Evolutionary conservation across 2,888 invertebrate species (phyloP).

Genomic region (Tipula vernalis): DNA sequence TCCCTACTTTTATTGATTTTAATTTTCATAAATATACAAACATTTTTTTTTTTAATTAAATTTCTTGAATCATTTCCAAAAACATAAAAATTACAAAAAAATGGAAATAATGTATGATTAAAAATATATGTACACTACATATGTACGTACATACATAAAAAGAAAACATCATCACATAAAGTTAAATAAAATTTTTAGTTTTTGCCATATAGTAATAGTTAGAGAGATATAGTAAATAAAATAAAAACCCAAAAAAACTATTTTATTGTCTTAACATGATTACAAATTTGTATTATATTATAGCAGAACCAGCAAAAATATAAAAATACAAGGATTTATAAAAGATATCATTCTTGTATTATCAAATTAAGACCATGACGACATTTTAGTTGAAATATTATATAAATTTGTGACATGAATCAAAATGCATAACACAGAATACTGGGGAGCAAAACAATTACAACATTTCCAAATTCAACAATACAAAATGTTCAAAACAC

Average conservation of each 20-base stretch:
- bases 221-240: neutral
- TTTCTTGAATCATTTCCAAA: neutral
- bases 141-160: neutral
- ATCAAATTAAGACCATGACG: neutral
- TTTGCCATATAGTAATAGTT: neutral
- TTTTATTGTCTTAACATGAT: neutral
- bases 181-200: neutral
- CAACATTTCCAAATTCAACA: neutral
- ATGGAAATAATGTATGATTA: neutral
- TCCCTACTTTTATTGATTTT: neutral
- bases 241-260: neutral
- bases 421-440: neutral
- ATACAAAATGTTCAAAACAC: neutral
- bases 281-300: neutral
- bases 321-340: neutral
- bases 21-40: neutral
- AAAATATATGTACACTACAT: neutral
- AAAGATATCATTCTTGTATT: neutral
- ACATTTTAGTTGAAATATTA: neutral
- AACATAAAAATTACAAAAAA: neutral
- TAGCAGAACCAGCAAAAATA: neutral
- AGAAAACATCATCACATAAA: neutral
- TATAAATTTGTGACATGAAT: neutral
- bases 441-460: neutral
- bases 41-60: neutral